Evolutionary conservation across 1,140 invertebrate species (phyloP), one percentile per base, ranked within the genome.

Genomic region (Pentalonia nigronervosa): DNA sequence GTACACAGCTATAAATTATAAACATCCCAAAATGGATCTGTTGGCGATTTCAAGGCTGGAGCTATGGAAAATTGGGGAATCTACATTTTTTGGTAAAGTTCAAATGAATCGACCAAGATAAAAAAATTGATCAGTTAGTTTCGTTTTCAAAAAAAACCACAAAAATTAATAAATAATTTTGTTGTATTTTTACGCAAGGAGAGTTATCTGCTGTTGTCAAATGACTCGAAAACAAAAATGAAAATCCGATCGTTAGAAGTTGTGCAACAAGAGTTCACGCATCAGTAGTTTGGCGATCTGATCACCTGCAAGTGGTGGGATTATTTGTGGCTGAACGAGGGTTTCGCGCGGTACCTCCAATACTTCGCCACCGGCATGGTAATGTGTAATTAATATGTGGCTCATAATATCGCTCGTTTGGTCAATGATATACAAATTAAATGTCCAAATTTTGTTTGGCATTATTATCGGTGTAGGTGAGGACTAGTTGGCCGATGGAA

Each of bases 51-150:
- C 95, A 95, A 96, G 1, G 97, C 97, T 0, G 97, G 97, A 60
- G 98, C 98, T 45, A 98, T 98, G 97, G 98, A 98, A 95, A 98
- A 98, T 95, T 98, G 97, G 97, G 97, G 97, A 21, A 94, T 97
- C 0, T 95, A 97, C 4, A 96, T 96, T 8, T 97, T 96, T 94
- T 95, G 96, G 96, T 96, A 50, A 92, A 47, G 34, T 17, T 0
- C 7, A 36, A 3, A 17, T 23, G n/a, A 76, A 30, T 11, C 14
- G 36, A 45, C 14, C 7, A 23, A 7, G 23, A n/a, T 4, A 1
- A 34, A 76, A 30, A 14, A 14, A 11, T 4, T 76, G 17, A 76
- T 76, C 30, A n/a, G 8, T 20, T 17, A 1, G 7, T 30, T 34
- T 53, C 30, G 48, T 25, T 81, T 30, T 56, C 21, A 2, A 50